Evolutionary conservation across 35 echinoderm and acorn worm genomes (phyloP), one percentile per base, ranked within the genome.

Genomic region (Lytechinus pictus): DNA sequence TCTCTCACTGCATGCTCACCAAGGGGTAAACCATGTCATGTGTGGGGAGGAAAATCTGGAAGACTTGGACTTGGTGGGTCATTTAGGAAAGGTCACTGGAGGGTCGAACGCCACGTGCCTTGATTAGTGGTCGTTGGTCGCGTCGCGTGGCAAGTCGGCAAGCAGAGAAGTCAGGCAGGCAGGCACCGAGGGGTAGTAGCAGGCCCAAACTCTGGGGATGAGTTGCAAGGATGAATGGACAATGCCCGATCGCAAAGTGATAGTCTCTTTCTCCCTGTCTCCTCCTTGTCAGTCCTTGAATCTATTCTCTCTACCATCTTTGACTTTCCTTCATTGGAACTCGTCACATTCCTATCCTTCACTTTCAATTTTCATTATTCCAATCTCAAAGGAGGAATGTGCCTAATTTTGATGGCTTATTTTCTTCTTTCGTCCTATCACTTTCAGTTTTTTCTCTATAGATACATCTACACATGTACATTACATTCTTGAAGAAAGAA

Each of bases 71-170:
- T 79, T 79, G 66, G 6, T 24, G 66, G 66, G 66, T 79, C 66
- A 79, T 79, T 71, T 79, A 24, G 52, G 88, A 90, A 54, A 90
- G 88, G 88, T 90, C 88, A 90, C 13, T 12, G 24, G 13, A 54
- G 16, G 88, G 88, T 90, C 88, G 9, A 52, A 90, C 28, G 28
- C 88, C 88, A 90, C 88, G 88, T 90, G 88, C 29, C 29, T 5
- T 90, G 88, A 90, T 90, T 90, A 90, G 88, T 54, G 28, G 88
- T 90, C 33, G 33, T 44, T 2, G 2, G 33, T 1, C 33, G 33
- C 33, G 2, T 44, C 88, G 88, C 52, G 88, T 90, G 88, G 88
- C 88, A 90, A 21, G 16, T 44, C 8, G 27, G 86, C 86, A 8
- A 87, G 86, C 86, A 88, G 86, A 27, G 9, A 88, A 54, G 28